phyloP scores from a whole-genome alignment of 2,113 vertebrate genomes.

The Cyanocitta stelleri region DNA sequence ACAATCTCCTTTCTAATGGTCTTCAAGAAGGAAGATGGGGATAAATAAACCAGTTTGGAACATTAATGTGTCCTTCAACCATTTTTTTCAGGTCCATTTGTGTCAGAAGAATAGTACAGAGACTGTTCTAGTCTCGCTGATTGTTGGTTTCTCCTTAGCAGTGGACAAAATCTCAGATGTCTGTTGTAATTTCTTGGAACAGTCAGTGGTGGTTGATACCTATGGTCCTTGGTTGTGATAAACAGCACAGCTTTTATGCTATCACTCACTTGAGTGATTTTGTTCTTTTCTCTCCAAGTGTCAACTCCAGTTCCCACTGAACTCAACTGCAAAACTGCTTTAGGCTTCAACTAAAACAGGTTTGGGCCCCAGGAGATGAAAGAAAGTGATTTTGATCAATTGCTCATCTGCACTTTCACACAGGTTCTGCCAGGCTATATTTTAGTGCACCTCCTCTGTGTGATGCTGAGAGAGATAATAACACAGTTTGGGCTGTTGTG shows the following conservation, averaged over 20 bases:
- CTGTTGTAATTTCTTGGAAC: not conserved
- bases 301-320: conserved; percentile 29
- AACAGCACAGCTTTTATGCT: conserved; percentile 30
- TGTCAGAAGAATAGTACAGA: not conserved
- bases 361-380: conserved; percentile 49
- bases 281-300: conserved; percentile 39
- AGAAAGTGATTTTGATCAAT: conserved; percentile 59
- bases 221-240: not conserved
- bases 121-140: not conserved
- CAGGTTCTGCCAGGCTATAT: conserved; percentile 42
- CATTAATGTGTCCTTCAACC: not conserved
- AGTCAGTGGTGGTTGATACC: not conserved
- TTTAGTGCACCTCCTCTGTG: conserved; percentile 17
- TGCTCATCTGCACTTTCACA: conserved; percentile 33
- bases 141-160: not conserved
- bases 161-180: not conserved
- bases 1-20: not conserved
- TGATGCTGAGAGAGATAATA: conserved; percentile 49
- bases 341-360: conserved; percentile 36
- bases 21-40: not conserved
- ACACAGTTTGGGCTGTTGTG: conserved; percentile 51
- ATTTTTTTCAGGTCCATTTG: not conserved
- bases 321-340: conserved; percentile 39
- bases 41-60: not conserved
- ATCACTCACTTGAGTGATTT: conserved; percentile 44